phyloP scores from a whole-genome alignment of 2,797 vertebrate species.

The Hypotaenidia okinawae region DNA sequence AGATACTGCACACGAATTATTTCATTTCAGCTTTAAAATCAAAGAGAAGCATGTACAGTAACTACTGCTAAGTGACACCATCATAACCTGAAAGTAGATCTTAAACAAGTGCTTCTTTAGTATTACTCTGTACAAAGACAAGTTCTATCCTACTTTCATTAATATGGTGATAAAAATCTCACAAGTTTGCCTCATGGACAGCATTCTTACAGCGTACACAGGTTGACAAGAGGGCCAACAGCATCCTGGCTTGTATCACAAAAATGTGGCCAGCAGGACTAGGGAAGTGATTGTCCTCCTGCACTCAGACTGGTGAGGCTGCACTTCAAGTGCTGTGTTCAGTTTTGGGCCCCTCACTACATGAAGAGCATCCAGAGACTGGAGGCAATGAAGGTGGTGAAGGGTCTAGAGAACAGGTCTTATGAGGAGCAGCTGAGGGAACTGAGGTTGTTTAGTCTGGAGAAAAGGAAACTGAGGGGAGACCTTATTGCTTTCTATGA shows the following conservation, averaged over 20 bases:
- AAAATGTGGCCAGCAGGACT: neutral
- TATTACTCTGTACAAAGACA: neutral
- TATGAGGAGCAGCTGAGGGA: neutral
- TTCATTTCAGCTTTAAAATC: neutral
- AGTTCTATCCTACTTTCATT: neutral
- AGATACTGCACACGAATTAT: neutral
- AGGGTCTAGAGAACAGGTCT: neutral
- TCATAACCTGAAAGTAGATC: neutral
- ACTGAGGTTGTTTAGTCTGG: neutral
- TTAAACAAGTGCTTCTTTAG: neutral
- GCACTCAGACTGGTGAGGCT: neutral
- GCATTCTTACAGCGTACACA: neutral
- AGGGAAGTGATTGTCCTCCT: rapidly evolving
- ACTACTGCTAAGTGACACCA: neutral
- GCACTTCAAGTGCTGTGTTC: rapidly evolving
- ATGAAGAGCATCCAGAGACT: too few species aligned
- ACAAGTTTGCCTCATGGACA: neutral
- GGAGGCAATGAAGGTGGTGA: neutral
- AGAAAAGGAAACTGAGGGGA: neutral
- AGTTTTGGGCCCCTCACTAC: neutral
- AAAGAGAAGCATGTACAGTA: neutral
- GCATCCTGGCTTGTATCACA: neutral
- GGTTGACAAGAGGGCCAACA: neutral
- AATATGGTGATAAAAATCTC: neutral
- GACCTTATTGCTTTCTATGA: neutral